Base-by-base conservation (phyloP, 2,888 invertebrate species). In the Orthosia incerta region DNA sequence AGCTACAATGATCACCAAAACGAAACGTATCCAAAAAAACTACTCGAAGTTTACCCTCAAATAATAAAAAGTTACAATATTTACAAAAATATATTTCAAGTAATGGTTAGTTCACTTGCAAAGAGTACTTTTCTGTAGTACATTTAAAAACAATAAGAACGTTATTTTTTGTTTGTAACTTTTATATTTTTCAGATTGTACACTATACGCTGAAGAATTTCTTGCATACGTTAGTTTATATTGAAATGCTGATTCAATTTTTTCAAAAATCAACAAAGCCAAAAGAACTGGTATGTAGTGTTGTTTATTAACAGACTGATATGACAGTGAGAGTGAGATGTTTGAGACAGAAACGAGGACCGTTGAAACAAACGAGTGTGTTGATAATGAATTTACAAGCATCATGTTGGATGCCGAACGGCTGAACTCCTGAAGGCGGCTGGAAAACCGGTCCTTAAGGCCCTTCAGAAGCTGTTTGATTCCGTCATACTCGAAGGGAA, bases 41-140 rank as follows among this genome's bases (percentile, higher is more conserved):
- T 50, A 9, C 45, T 69, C 7, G n/a, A 57, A 45, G 13, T 51
- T 39, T 71, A 71, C 23, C 13, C 50, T 16, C 39, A 69, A 26
- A 69, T 71, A 45, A 16, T 71, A n/a, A 59, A 50, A 26, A 50
- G 70, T 70, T 71, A 67, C 26, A 53, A 31, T 5, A 46, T 67
- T 16, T 69, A 18, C 20, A 67, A 55, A 68, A 46, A 67, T 13
- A 55, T 67, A 20, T 67, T 67, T 46, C 68, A 67, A 46, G 20
- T 26, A 20, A 7, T 55, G 55, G 70, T 70, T 7, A 23, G 55
- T 70, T 3, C 7, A 7, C 46, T 70, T 3, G 2, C 4, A 11
- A 7, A 62, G 18, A 9, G 18, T 9, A 4, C 7, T 13, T 4
- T 60, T 11, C n/a, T 12, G 12, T 7, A 12, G n/a, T 51, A 20